phyloP scores from a whole-genome alignment of 1,140 invertebrate genomes.

The Penaeus chinensis region DNA sequence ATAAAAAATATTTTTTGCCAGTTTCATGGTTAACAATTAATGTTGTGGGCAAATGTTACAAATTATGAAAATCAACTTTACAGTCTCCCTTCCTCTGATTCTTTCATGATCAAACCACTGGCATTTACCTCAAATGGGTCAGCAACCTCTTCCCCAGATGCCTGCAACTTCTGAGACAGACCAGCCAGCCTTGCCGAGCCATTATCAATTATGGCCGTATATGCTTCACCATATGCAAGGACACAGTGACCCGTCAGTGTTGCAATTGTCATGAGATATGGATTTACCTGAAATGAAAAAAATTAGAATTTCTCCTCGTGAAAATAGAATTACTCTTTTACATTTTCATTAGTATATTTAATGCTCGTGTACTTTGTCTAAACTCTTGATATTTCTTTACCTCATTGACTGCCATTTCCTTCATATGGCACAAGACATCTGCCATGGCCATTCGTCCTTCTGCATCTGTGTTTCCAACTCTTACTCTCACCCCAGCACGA shows the following conservation, averaged over 20 bases:
- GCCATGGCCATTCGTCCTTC: slow-evolving; percentile 96
- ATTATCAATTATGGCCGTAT: slow-evolving; percentile 86
- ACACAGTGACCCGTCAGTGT: slow-evolving; percentile 92
- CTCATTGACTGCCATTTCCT: slow-evolving; percentile 76
- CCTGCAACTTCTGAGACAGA: slow-evolving; percentile 77
- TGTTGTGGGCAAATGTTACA: too few relatives aligned
- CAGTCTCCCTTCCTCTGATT: too few relatives aligned
- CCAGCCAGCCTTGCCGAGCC: slow-evolving; percentile 80
- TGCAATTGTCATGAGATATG: slow-evolving; percentile 93
- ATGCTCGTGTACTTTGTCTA: background rate
- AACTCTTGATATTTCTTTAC: slow-evolving; percentile 22
- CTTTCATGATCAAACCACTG: background rate
- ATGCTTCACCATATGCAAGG: slow-evolving; percentile 76
- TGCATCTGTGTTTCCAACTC: slow-evolving; percentile 94
- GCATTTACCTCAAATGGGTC: slow-evolving; percentile 91
- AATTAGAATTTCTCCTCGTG: background rate
- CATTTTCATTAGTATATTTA: background rate
- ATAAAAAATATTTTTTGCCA: background rate
- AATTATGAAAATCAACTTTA: too few relatives aligned
- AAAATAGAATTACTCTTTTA: background rate
- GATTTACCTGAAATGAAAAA: slow-evolving; percentile 71
- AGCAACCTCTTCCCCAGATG: slow-evolving; percentile 80
- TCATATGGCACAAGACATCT: slow-evolving; percentile 83
- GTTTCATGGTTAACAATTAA: too few relatives aligned
- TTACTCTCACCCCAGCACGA: slow-evolving; percentile 78